Conservation (phyloP, 2,113 vertebrate species). For the Calypte anna region DNA sequence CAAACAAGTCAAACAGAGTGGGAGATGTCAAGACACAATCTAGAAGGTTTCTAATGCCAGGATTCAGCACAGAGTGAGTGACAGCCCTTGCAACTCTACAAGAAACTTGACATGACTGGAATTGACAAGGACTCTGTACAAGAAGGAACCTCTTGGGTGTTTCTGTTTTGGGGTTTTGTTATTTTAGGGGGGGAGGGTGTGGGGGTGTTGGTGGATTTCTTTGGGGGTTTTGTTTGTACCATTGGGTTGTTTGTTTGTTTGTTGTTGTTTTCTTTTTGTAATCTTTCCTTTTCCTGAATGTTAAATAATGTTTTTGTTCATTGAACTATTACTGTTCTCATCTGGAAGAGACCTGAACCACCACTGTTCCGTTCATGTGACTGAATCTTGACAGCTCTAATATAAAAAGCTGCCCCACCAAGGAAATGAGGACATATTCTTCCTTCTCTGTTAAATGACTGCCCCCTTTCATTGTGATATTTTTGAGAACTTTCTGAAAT, state of each 20-base stretch:
- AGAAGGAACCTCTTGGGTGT: background rate
- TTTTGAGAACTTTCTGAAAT: constrained; percentile 18
- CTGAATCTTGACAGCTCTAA: background rate
- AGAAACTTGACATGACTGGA: background rate
- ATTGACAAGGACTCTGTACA: background rate
- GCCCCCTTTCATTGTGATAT: background rate
- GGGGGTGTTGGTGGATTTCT: too few species aligned
- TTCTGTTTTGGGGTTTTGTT: too few species aligned
- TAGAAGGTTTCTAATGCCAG: constrained; percentile 47
- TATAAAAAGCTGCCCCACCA: constrained; percentile 14
- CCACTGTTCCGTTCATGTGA: background rate
- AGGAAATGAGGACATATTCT: constrained; percentile 10
- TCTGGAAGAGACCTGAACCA: background rate
- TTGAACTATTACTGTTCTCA: background rate
- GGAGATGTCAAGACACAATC: constrained; percentile 46
- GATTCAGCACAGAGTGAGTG: background rate
- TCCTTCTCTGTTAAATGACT: background rate
- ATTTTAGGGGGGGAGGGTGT: too few species aligned
- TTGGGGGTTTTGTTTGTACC: too few species aligned
- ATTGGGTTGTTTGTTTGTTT: background rate
- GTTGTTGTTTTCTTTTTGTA: background rate
- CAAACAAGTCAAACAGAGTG: constrained; percentile 34
- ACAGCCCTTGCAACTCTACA: constrained; percentile 16
- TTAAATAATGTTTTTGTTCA: background rate
- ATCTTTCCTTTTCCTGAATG: background rate